Conservation (phyloP, 2,888 invertebrate species). For the Eulithis prunata region DNA sequence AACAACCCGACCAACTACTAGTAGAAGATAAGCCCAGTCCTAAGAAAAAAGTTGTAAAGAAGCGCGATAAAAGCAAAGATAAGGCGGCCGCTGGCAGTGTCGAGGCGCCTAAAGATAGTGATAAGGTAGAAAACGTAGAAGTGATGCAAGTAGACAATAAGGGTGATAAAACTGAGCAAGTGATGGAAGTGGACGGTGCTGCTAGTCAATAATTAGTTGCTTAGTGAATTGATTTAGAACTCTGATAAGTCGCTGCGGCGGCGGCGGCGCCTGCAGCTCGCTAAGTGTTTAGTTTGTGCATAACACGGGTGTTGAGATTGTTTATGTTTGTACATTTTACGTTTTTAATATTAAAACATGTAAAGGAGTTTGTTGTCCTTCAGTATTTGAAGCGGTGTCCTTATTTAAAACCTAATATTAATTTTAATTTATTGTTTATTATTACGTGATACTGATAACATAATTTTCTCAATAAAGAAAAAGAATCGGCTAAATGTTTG, state of each 20-base stretch:
- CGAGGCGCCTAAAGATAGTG: slow-evolving; percentile 54
- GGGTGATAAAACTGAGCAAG: slow-evolving; percentile 62
- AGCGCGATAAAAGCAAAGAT: slow-evolving; percentile 80
- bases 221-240: slow-evolving; percentile 71
- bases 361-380: slow-evolving; percentile 65
- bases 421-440: slow-evolving; percentile 83
- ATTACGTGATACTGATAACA: slow-evolving; percentile 79
- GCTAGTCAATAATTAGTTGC: slow-evolving; percentile 81
- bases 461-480: slow-evolving; percentile 80
- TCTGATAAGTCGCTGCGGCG: slow-evolving; percentile 42
- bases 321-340: slow-evolving; percentile 80
- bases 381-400: slow-evolving; percentile 57
- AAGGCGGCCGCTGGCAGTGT: slow-evolving; percentile 44
- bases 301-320: slow-evolving; percentile 72
- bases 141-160: slow-evolving; percentile 66
- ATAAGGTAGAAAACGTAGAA: slow-evolving; percentile 56
- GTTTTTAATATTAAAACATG: slow-evolving; percentile 71
- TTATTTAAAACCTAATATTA: slow-evolving; percentile 57
- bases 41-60: slow-evolving; percentile 72
- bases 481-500: slow-evolving; percentile 60
- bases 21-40: slow-evolving; percentile 59
- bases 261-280: slow-evolving; percentile 39
- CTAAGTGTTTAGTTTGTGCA: slow-evolving; percentile 68
- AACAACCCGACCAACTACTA: slow-evolving; percentile 45
- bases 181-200: slow-evolving; percentile 79